Base-by-base conservation (phyloP, 2,797 vertebrate genomes). In the Lepus oiostolus region DNA sequence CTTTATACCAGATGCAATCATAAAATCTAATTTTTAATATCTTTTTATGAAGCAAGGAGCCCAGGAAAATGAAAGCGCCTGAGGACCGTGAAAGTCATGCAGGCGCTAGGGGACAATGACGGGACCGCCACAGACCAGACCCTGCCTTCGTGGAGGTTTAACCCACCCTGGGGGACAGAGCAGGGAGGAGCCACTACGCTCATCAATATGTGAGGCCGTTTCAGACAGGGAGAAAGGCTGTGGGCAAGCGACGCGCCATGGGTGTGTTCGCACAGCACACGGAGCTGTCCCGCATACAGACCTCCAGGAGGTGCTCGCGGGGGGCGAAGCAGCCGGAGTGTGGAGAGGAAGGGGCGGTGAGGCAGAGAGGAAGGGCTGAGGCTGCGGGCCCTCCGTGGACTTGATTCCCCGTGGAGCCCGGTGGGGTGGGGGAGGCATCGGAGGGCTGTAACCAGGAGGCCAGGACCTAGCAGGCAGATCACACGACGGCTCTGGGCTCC, bases 131-230 rank as follows among this genome's bases (percentile, higher is more conserved):
- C n/a, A 81, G 28, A 68, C 1, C 67, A 80, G 19, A 16, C 50
- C 10, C 13, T 81, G 12, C 21, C 63, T 76, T 76, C 22, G 22
- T 38, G n/a, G 24, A 75, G 4, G 4, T 22, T 94, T 63, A 52
- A 11, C 77, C 88, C 19, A 92, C 26, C 52, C 85, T 54, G 60
- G 6, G 2, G 1, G 17, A 11, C 13, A 60, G 0, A 70, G 7
- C 10, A 79, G 47, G 38, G 62, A 65, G 42, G 67, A 95, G 19
- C 24, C 71, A 75, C 80, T 42, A 75, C 90, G 22, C 7, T 88
- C 63, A 81, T 95, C 30, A 85, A 72, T 60, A 85, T 88, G 2
- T 1, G 17, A 72, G 21, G 60, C 32, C 28, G 72, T 95, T 94
- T 79, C 14, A 85, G 71, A 54, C 9, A 88, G 54, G 63, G 42